Base-by-base conservation (phyloP, 2,113 vertebrate genomes). In the Acanthisitta chloris region DNA sequence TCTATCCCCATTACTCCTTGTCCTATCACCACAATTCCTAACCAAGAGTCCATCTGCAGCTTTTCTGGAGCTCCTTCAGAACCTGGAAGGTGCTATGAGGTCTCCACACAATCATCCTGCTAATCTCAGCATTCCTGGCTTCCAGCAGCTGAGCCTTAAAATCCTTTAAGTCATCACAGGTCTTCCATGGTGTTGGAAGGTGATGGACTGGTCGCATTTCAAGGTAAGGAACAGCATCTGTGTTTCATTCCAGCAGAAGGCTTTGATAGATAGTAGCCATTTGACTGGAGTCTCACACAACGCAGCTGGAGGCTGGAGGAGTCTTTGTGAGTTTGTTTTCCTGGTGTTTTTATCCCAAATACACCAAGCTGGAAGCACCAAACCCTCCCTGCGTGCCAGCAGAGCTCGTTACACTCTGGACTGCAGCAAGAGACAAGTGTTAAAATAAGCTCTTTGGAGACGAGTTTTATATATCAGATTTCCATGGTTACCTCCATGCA, bases 401-500 rank as follows among this genome's bases (percentile, higher is more conserved):
- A 85, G n/a, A 73, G 38, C 15, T 34, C 49, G 64, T 29, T 69
- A 70, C 43, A 65, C 34, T 31, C 78, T 14, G 88, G 65, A 61
- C 61, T 81, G 46, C 64, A 57, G 65, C 76, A 72, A 69, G 86
- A 54, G 58, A 78, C 2, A 2, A n/a, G 48, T 64, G 66, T 88
- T 79, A 72, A 69, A 92, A 87, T 61, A 58, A 86, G 67, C 81
- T 36, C 40, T 76, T 73, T 49, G 77, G 72, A 57, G 77, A 73
- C 31, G 76, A 89, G 81, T 38, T 94, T 74, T 74, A 73, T 71
- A 86, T 73, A 87, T 49, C 42, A 81, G n/a, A 94, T 87, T 90
- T 94, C 91, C 94, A 96, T 90, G 69, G 83, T 91, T 91, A 86
- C 85, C 72, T 91, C 83, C 48, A 52, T n/a, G 57, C 52, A 67